Percentiles rank a stretch among this genome's conserved stretches.
Conservation (phyloP, 1,140 invertebrate species). For the Lordiphosa mommai region DNA sequence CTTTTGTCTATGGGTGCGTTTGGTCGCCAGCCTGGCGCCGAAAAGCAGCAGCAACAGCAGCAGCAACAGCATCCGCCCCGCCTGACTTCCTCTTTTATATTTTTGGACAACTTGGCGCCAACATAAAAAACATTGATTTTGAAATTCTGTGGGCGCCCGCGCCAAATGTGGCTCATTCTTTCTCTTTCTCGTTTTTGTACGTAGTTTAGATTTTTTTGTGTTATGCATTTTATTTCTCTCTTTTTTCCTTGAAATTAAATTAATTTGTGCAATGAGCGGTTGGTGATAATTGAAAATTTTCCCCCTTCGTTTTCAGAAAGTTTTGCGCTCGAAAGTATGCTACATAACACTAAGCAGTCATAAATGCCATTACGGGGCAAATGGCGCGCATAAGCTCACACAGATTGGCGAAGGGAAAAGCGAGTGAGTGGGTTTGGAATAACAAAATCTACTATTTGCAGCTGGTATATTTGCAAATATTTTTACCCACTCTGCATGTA, state of each 20-base stretch:
- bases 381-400: slow-evolving; percentile 27
- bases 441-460: not conserved
- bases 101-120: slow-evolving; percentile 66
- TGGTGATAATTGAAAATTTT: not conserved
- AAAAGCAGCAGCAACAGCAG: slow-evolving; percentile 59
- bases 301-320: not conserved
- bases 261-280: not conserved
- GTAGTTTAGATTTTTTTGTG: not conserved
- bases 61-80: slow-evolving; percentile 6
- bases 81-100: slow-evolving; percentile 62
- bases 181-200: not conserved
- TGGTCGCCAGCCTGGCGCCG: slow-evolving; percentile 53
- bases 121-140: slow-evolving; percentile 69
- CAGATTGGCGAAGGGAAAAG: no score
- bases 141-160: slow-evolving; percentile 40
- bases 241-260: not conserved
- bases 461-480: slow-evolving; percentile 12
- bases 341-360: not conserved
- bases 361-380: slow-evolving; percentile 17
- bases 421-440: not conserved
- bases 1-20: slow-evolving; percentile 65
- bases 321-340: slow-evolving; percentile 2
- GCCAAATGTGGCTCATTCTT: slow-evolving; percentile 15
- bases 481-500: slow-evolving; percentile 1
- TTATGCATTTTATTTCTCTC: not conserved